Percentiles rank a stretch among this genome's conserved stretches.
phyloP scores from a whole-genome alignment of 2,797 vertebrate genomes.

The Pempheris klunzingeri region DNA sequence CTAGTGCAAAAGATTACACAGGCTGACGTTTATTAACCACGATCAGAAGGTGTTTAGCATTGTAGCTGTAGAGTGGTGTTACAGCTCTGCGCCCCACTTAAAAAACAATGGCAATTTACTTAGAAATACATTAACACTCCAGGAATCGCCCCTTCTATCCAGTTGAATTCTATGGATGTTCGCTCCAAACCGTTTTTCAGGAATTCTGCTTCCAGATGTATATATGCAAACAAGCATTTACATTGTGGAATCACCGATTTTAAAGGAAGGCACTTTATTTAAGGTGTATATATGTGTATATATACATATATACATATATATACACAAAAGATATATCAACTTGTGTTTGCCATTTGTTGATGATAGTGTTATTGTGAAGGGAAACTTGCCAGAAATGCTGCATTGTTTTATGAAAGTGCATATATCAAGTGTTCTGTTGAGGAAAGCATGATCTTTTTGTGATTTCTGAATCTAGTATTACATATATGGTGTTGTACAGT shows the following conservation, averaged over 20 bases:
- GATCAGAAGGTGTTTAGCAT: not conserved
- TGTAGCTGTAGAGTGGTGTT: not conserved
- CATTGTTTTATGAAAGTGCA: constrained; percentile 72
- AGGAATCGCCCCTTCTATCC: constrained; percentile 58
- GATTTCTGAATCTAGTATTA: constrained; percentile 81
- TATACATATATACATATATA: constrained; percentile 27
- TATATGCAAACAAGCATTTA: constrained; percentile 60
- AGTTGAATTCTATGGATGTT: constrained; percentile 58
- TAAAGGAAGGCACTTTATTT: constrained; percentile 87
- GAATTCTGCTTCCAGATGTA: constrained; percentile 73
- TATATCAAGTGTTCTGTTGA: constrained; percentile 71
- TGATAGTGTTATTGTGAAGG: constrained; percentile 73
- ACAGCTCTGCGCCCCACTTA: not conserved
- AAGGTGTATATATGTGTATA: constrained; percentile 57
- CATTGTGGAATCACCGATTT: constrained; percentile 73
- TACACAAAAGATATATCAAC: constrained; percentile 63
- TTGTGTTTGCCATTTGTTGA: constrained; percentile 66
- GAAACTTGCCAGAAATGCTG: constrained; percentile 73
- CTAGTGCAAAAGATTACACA: not conserved
- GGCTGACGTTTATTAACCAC: not conserved
- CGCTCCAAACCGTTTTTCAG: constrained; percentile 77
- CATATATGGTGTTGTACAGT: constrained; percentile 87
- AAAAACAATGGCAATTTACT: not conserved
- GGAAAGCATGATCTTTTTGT: constrained; percentile 80
- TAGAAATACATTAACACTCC: not conserved